Evolutionary conservation across 1,140 invertebrate genomes (phyloP).

Genomic region (Leptopilina boulardi): DNA sequence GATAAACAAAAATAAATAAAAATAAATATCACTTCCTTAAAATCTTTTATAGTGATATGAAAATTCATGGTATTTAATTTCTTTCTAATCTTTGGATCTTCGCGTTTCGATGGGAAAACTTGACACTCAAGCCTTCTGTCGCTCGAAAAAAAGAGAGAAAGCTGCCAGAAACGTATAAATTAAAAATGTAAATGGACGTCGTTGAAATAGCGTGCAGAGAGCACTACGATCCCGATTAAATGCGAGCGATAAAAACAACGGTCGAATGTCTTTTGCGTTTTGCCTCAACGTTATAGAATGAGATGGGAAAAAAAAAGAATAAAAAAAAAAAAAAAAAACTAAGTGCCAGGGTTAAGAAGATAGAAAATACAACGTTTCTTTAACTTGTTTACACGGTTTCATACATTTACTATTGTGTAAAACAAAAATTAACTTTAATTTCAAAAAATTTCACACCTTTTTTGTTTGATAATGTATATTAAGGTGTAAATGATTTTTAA

Average conservation of each 20-base stretch:
- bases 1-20: conserved; percentile 11
- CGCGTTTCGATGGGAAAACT: conserved; percentile 29
- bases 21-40: neutral
- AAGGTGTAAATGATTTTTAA: no score
- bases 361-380: conserved; percentile 13
- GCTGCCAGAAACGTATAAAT: conserved; percentile 32
- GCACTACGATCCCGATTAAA: conserved; percentile 19
- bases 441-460: no score
- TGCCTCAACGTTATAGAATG: neutral
- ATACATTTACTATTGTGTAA: neutral
- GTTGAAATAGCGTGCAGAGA: conserved; percentile 31
- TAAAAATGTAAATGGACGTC: conserved; percentile 30
- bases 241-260: conserved; percentile 31
- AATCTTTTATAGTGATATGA: conserved; percentile 7
- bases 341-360: neutral
- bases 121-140: conserved; percentile 29
- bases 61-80: conserved; percentile 30
- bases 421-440: no score
- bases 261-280: conserved; percentile 32
- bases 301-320: conserved; percentile 14
- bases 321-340: no score
- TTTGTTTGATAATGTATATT: no score
- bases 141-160: no score
- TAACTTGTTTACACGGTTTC: conserved; percentile 31
- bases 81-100: conserved; percentile 21